These are phyloP conservation scores for Stenotaenia linearis DNA, from an alignment of 2,888 invertebrate genomes.

Conservation along the genomic window DNA sequence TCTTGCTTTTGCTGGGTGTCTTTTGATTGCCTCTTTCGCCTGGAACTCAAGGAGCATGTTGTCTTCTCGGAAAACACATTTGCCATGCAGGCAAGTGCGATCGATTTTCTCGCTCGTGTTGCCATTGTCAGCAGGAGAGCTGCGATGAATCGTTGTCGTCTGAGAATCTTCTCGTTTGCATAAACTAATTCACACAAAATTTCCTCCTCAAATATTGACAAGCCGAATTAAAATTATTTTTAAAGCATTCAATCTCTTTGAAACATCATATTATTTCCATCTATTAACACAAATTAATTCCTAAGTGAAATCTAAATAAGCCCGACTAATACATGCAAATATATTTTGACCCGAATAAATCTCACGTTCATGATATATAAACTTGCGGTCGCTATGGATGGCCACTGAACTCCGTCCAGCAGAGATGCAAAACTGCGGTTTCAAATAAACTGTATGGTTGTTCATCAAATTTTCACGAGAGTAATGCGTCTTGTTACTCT, in stretches of 20 bases:
- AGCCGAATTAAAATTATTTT: neutral
- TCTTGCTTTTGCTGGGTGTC: neutral
- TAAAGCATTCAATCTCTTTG: neutral
- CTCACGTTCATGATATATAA: neutral
- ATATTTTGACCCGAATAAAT: neutral
- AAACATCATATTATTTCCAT: conserved; percentile 19
- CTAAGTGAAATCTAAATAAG: neutral
- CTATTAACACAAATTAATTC: neutral
- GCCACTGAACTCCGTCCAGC: neutral
- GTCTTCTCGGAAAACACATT: conserved; percentile 11
- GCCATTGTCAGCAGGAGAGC: conserved; percentile 11
- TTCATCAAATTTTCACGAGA: conserved; percentile 1
- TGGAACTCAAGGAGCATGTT: conserved; percentile 5
- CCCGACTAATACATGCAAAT: neutral
- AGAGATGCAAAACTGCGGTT: neutral
- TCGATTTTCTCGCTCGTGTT: conserved; percentile 5
- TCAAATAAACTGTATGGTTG: conserved; percentile 1
- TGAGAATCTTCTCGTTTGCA: conserved; percentile 1
- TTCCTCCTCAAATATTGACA: conserved; percentile 6
- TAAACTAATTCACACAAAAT: neutral
- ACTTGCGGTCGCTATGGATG: neutral
- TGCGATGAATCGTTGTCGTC: conserved; percentile 1
- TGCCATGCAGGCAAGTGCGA: conserved; percentile 15
- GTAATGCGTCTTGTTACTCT: neutral
- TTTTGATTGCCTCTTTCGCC: conserved; percentile 14